phyloP scores from a whole-genome alignment of 2,888 invertebrate genomes.

The Myopa testacea region DNA sequence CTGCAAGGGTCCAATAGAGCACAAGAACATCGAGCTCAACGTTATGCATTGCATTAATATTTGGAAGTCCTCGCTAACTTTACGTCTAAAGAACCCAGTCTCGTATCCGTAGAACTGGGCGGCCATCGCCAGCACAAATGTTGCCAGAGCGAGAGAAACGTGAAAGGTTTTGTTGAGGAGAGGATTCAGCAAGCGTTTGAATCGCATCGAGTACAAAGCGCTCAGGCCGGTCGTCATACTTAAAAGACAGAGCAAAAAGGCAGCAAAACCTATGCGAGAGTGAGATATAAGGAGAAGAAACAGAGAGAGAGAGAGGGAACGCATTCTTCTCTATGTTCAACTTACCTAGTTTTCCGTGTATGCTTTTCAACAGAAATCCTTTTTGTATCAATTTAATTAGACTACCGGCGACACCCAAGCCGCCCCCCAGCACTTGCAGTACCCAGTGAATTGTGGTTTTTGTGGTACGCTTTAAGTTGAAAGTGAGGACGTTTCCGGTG shows the following conservation, averaged over 20 bases:
- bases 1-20: conserved; percentile 59
- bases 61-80: conserved; percentile 50
- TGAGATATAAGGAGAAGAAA: not conserved
- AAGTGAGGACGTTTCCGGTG: conserved; percentile 57
- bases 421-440: conserved; percentile 59
- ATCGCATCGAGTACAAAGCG: conserved; percentile 57
- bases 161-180: conserved; percentile 63
- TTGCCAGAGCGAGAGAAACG: conserved; percentile 58
- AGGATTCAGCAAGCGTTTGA: conserved; percentile 57
- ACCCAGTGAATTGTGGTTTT: conserved; percentile 66
- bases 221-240: conserved; percentile 60
- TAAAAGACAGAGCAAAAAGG: conserved; percentile 60
- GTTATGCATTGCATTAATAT: conserved; percentile 60
- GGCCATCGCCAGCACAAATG: conserved; percentile 60
- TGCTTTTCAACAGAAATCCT: conserved; percentile 54
- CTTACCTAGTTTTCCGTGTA: conserved; percentile 61
- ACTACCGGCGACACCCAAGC: conserved; percentile 59
- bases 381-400: conserved; percentile 60
- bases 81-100: conserved; percentile 58
- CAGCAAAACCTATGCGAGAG: conserved; percentile 56
- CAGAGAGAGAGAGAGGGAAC: conserved; percentile 4
- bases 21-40: conserved; percentile 57
- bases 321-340: not conserved
- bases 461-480: conserved; percentile 56
- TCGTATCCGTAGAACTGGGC: conserved; percentile 64